These are phyloP conservation scores for Thunnus albacares DNA, from an alignment of 2,797 vertebrate species.

Conservation along the genomic window DNA sequence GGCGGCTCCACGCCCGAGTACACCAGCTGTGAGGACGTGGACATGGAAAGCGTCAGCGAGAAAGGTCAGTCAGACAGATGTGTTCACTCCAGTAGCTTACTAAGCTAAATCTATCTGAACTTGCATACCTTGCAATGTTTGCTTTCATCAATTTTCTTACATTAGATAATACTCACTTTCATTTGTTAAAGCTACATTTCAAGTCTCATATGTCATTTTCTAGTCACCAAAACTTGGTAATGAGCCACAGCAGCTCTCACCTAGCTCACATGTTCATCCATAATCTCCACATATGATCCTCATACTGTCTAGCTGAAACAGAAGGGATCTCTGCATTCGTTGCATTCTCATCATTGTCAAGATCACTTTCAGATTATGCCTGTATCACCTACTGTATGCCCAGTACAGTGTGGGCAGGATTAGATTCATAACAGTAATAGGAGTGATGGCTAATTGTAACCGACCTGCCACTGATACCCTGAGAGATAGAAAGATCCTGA, in stretches of 20 bases:
- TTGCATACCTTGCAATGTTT: conserved; percentile 11
- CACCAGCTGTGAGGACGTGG: conserved; percentile 99
- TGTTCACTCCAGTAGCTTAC: conserved; percentile 41
- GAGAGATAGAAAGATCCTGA: background rate
- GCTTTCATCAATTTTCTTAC: conserved; percentile 7
- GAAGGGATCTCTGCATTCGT: background rate
- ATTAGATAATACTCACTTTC: background rate
- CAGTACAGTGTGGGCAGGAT: conserved; percentile 8
- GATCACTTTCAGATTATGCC: background rate
- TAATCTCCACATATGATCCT: background rate
- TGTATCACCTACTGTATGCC: background rate
- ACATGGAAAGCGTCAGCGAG: conserved; percentile 98
- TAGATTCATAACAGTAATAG: conserved; percentile 14
- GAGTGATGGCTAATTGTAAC: conserved; percentile 42
- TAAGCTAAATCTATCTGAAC: conserved; percentile 36
- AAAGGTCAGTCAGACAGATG: conserved; percentile 90
- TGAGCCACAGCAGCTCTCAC: background rate
- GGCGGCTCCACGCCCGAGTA: conserved; percentile 98
- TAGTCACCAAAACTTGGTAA: background rate
- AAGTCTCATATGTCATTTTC: background rate
- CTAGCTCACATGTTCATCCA: background rate
- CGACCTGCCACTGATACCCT: conserved; percentile 25
- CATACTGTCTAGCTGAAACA: background rate
- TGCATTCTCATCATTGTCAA: conserved; percentile 18
- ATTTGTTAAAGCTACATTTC: background rate